Conservation (phyloP, 1,140 invertebrate genomes). For the Euura lappo region DNA sequence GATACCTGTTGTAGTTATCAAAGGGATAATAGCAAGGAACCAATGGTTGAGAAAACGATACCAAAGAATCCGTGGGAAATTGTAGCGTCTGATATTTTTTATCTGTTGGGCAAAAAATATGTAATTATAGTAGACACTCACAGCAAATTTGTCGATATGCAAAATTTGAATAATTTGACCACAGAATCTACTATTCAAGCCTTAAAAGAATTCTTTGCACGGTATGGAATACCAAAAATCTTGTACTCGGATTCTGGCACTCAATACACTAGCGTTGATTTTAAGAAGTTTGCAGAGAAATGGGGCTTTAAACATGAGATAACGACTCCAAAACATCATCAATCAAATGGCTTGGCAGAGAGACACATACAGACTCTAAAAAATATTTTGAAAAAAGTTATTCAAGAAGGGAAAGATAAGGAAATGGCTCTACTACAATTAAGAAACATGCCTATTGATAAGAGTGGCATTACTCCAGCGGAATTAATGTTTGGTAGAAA, state of each 20-base stretch:
- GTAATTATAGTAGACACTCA: constrained; percentile 42
- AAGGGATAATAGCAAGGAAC: constrained; percentile 42
- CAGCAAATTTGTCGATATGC: constrained; percentile 30
- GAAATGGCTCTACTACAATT: constrained; percentile 31
- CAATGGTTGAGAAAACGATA: constrained; percentile 39
- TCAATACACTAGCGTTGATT: constrained; percentile 52
- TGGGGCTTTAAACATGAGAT: constrained; percentile 50
- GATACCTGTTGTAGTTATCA: constrained; percentile 42
- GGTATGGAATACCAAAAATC: constrained; percentile 48
- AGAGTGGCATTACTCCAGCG: background rate
- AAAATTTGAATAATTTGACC: constrained; percentile 14
- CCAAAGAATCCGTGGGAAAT: constrained; percentile 41
- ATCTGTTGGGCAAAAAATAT: constrained; percentile 41
- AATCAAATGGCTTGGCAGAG: constrained; percentile 56
- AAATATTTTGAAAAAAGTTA: constrained; percentile 38
- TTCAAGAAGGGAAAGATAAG: constrained; percentile 24
- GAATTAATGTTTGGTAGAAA: background rate
- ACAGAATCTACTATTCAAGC: constrained; percentile 28
- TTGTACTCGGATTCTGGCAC: constrained; percentile 56
- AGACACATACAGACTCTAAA: constrained; percentile 38
- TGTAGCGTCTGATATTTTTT: constrained; percentile 46
- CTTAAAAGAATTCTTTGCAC: constrained; percentile 45
- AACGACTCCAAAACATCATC: constrained; percentile 50
- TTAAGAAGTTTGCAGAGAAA: constrained; percentile 46
- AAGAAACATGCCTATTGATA: constrained; percentile 26